Conservation (phyloP, 1,140 invertebrate genomes). For the Dendrolimus kikuchii region DNA sequence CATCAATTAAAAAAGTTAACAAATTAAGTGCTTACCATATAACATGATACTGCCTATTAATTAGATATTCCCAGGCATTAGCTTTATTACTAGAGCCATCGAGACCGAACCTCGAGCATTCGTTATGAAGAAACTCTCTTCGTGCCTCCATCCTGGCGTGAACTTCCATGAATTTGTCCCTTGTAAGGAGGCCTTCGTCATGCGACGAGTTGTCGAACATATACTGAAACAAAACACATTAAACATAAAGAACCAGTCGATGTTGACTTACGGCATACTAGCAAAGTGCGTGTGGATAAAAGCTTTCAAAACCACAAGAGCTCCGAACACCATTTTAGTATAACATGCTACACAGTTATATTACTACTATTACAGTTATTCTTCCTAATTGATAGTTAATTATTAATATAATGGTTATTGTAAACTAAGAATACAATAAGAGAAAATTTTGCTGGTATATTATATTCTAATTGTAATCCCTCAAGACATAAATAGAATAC, state of each 20-base stretch:
- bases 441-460: too few species aligned
- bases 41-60: constrained; percentile 84
- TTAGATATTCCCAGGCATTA: constrained; percentile 88
- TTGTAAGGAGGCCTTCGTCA: constrained; percentile 45
- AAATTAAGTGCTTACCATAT: constrained; percentile 74
- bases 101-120: constrained; percentile 43
- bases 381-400: too few species aligned
- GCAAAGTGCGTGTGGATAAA: too few species aligned
- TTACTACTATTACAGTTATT: too few species aligned
- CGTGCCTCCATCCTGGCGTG: constrained; percentile 54
- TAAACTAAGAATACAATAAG: too few species aligned
- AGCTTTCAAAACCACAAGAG: too few species aligned
- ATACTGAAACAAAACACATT: constrained; percentile 44
- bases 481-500: too few species aligned
- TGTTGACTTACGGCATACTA: too few species aligned
- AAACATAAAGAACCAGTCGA: not conserved
- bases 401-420: too few species aligned
- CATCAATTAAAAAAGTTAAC: not conserved
- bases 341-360: too few species aligned
- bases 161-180: constrained; percentile 56
- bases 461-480: too few species aligned
- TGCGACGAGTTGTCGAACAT: constrained; percentile 53
- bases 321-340: too few species aligned
- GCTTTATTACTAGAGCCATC: constrained; percentile 48
- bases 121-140: constrained; percentile 36